Evolutionary conservation across 1,140 invertebrate species (phyloP).

Genomic region (Pseudobourletiella spinata): DNA sequence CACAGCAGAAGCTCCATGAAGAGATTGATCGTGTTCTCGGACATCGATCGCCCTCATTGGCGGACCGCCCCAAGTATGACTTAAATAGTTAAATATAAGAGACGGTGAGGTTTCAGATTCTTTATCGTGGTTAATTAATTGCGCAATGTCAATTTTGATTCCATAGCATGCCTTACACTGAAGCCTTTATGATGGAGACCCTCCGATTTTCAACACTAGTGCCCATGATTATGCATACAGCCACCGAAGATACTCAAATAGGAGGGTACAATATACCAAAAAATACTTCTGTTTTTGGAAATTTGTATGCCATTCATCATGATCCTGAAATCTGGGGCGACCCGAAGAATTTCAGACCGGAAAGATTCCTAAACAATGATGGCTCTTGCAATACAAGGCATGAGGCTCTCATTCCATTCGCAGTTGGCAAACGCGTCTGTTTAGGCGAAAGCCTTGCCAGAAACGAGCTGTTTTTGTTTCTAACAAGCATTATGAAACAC

Average conservation of each 20-base stretch:
- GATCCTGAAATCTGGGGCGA: slow-evolving; percentile 42
- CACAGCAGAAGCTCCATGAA: slow-evolving; percentile 12
- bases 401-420: slow-evolving; percentile 10
- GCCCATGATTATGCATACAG: slow-evolving; percentile 14
- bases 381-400: background rate
- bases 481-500: no score
- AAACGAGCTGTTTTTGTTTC: no score
- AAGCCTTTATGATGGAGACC: slow-evolving; percentile 28
- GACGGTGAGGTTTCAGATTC: background rate
- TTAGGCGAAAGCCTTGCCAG: slow-evolving; percentile 38
- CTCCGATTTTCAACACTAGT: slow-evolving; percentile 13
- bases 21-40: slow-evolving; percentile 15
- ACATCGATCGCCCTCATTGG: background rate
- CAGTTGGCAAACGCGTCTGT: slow-evolving; percentile 32
- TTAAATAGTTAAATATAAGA: background rate
- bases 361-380: slow-evolving; percentile 41
- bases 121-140: background rate
- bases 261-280: slow-evolving; percentile 40
- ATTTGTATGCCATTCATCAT: slow-evolving; percentile 42
- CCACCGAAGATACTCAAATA: slow-evolving; percentile 30
- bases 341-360: slow-evolving; percentile 43
- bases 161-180: slow-evolving; percentile 21
- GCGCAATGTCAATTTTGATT: slow-evolving; percentile 8
- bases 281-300: slow-evolving; percentile 40
- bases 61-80: slow-evolving; percentile 6